These are phyloP conservation scores for Chlorodrepanis virens DNA, from an alignment of 2,113 vertebrate species.

Conservation along the genomic window DNA sequence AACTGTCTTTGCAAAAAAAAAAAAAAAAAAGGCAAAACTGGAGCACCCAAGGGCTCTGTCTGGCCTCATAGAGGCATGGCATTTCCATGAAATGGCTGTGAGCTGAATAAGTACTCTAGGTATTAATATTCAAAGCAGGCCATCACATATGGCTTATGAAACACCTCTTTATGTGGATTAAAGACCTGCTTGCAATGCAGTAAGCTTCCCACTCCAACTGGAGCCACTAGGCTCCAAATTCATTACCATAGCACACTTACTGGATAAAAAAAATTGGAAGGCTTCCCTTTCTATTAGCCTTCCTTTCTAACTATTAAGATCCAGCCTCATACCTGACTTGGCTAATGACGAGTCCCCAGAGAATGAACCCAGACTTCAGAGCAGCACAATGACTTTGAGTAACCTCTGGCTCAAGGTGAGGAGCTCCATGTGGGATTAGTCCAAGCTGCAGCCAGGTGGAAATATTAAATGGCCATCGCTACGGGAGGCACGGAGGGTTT, in stretches of 20 bases:
- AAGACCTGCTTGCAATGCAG: slow-evolving; percentile 18
- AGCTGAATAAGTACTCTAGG: slow-evolving; percentile 19
- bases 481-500: not conserved
- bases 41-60: not conserved
- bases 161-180: slow-evolving; percentile 40
- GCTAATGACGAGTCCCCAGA: slow-evolving; percentile 15
- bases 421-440: not conserved
- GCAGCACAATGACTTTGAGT: not conserved
- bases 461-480: not conserved
- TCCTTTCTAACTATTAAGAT: slow-evolving; percentile 16
- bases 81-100: slow-evolving; percentile 20
- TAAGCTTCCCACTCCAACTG: not conserved
- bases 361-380: slow-evolving; percentile 8
- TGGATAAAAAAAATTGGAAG: slow-evolving; percentile 1
- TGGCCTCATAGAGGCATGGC: not conserved
- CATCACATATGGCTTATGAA: slow-evolving; percentile 40
- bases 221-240: slow-evolving; percentile 18
- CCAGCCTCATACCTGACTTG: slow-evolving; percentile 19
- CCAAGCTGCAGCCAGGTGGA: not conserved
- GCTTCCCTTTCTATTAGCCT: slow-evolving; percentile 27
- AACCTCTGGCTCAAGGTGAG: slow-evolving; percentile 31
- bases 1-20: not conserved
- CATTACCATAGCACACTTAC: slow-evolving; percentile 30
- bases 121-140: slow-evolving; percentile 58
- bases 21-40: not conserved